phyloP scores from a whole-genome alignment of 2,888 invertebrate genomes.

The Scaptomyza cyrtandrae region DNA sequence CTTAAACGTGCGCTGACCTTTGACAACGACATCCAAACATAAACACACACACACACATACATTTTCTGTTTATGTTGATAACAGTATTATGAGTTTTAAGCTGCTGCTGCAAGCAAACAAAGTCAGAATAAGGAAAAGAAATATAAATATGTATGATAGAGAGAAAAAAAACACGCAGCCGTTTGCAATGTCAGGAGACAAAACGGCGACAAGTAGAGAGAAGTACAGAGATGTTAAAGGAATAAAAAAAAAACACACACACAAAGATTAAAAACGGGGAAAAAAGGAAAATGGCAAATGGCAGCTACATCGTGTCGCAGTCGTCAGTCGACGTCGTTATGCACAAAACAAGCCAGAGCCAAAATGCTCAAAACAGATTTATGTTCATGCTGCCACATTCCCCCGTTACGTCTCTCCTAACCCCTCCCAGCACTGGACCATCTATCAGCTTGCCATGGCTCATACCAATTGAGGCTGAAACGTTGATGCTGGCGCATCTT shows the following conservation, averaged over 20 bases:
- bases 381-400: slow-evolving; percentile 53
- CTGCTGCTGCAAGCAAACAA: slow-evolving; percentile 62
- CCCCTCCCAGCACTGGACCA: not conserved
- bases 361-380: slow-evolving; percentile 74
- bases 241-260: too few species aligned
- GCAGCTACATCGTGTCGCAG: slow-evolving; percentile 50
- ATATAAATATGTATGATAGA: slow-evolving; percentile 31
- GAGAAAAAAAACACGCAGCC: slow-evolving; percentile 41
- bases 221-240: slow-evolving; percentile 6
- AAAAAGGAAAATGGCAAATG: slow-evolving; percentile 30
- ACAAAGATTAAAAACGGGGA: not conserved
- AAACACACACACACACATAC: slow-evolving; percentile 37
- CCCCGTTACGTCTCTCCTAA: not conserved
- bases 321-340: slow-evolving; percentile 39
- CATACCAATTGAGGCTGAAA: slow-evolving; percentile 50
- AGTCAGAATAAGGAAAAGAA: slow-evolving; percentile 34
- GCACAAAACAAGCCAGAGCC: slow-evolving; percentile 66
- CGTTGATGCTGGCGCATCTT: slow-evolving; percentile 70
- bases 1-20: slow-evolving; percentile 79
- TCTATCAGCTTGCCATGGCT: slow-evolving; percentile 18
- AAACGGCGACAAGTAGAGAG: slow-evolving; percentile 64
- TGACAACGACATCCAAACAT: slow-evolving; percentile 58
- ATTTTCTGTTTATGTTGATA: slow-evolving; percentile 61
- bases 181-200: slow-evolving; percentile 78
- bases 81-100: slow-evolving; percentile 78